A percentile compares a stretch with the other conserved stretches of the same genome.
phyloP scores from a whole-genome alignment of 2,113 vertebrate genomes.

The Haplochromis vanheusdeni region DNA sequence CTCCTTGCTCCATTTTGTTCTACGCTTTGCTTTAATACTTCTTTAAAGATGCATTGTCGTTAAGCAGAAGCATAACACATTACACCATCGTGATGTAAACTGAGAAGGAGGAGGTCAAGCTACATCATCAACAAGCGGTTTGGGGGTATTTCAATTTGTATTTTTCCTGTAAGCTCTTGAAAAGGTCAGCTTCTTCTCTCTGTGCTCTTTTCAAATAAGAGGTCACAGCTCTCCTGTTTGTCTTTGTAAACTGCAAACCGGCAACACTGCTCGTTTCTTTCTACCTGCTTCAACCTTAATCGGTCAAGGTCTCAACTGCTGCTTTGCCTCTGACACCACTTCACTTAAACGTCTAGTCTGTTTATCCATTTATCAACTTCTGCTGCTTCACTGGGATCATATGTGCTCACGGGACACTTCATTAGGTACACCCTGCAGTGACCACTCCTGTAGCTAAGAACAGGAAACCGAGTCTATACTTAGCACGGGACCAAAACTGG shows the following conservation, averaged over 20 bases:
- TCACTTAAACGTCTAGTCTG: not conserved
- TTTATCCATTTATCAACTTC: not conserved
- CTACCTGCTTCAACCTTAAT: not conserved
- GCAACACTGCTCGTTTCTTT: not conserved
- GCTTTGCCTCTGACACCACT: not conserved
- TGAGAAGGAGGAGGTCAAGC: not conserved
- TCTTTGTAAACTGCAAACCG: not conserved
- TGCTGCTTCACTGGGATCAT: not conserved
- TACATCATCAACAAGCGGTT: not conserved
- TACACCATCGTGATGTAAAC: not conserved
- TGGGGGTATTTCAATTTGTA: not conserved
- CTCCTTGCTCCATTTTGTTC: not conserved
- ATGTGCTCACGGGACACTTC: not conserved
- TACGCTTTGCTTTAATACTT: not conserved
- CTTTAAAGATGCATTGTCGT: not conserved
- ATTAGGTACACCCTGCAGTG: not conserved
- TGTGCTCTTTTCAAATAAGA: not conserved
- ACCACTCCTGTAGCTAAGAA: not conserved
- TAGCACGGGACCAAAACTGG: not conserved
- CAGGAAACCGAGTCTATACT: not conserved
- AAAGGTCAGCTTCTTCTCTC: not conserved
- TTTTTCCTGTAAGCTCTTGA: not conserved
- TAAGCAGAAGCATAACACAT: not conserved
- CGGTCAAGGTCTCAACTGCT: not conserved
- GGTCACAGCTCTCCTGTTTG: not conserved